Conservation (phyloP, 2,888 invertebrate genomes). For the Caenorhabditis auriculariae region DNA sequence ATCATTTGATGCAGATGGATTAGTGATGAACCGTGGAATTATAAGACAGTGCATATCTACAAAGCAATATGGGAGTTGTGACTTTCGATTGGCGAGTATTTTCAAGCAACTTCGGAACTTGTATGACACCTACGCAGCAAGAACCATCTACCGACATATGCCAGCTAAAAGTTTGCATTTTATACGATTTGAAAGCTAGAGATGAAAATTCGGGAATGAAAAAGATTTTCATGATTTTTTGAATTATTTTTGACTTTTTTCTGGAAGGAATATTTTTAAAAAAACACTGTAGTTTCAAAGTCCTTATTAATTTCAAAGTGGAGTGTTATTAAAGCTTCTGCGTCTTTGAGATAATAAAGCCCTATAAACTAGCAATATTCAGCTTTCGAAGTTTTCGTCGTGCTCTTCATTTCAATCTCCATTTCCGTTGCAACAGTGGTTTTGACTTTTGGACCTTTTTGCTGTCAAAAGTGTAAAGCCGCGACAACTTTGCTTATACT, state of each 20-base stretch:
- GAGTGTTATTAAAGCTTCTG: too few relatives aligned
- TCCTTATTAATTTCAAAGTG: too few relatives aligned
- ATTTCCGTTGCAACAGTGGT: conserved; percentile 18
- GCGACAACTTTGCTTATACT: conserved; percentile 27
- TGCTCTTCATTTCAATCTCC: conserved; percentile 19
- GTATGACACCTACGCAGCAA: conserved; percentile 26
- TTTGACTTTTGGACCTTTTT: conserved; percentile 28
- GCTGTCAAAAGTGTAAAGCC: conserved; percentile 25
- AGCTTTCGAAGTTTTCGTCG: conserved; percentile 33
- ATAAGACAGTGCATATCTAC: conserved; percentile 36
- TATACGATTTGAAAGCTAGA: neutral
- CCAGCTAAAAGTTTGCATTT: conserved; percentile 23
- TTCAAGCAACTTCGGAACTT: conserved; percentile 27
- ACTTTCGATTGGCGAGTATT: conserved; percentile 29
- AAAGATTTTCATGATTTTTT: neutral
- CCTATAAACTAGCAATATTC: neutral
- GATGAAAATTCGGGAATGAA: neutral
- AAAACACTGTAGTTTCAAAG: too few relatives aligned
- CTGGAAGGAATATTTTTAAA: neutral
- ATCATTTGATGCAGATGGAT: conserved; percentile 23
- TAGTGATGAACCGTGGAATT: conserved; percentile 34
- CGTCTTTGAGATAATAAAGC: too few relatives aligned
- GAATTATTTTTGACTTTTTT: conserved; percentile 1
- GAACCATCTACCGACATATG: conserved; percentile 22
- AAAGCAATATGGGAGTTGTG: conserved; percentile 21